Conservation (phyloP, 2,797 vertebrate species). For the Paramormyrops hopkinsi region DNA sequence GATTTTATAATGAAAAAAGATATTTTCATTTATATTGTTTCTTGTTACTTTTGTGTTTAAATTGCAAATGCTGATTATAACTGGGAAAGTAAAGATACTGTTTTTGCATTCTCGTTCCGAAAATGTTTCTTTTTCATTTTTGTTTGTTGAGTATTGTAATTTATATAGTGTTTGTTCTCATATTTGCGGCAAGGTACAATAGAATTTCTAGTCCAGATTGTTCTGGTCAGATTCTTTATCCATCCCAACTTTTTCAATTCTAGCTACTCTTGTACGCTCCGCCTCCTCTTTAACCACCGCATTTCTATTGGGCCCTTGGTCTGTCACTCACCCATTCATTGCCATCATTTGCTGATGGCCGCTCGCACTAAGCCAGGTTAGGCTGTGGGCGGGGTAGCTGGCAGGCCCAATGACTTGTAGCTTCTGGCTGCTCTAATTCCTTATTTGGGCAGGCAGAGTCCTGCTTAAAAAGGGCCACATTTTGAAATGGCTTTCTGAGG, state of each 20-base stretch:
- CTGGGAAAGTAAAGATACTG: neutral
- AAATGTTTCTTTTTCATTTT: neutral
- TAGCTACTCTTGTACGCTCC: neutral
- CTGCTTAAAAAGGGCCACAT: neutral
- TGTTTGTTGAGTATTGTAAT: neutral
- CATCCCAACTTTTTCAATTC: neutral
- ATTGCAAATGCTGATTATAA: neutral
- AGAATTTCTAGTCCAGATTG: neutral
- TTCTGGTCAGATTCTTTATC: neutral
- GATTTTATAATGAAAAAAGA: slow-evolving; percentile 10
- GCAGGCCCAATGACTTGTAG: neutral
- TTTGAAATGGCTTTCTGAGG: neutral
- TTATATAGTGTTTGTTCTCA: neutral
- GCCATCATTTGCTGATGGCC: neutral
- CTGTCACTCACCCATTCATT: neutral
- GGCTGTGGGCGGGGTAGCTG: neutral
- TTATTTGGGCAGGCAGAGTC: neutral
- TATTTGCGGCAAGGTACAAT: neutral
- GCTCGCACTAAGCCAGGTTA: neutral
- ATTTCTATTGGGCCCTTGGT: neutral
- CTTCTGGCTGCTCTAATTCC: neutral
- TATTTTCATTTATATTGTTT: neutral
- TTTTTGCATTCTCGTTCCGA: neutral
- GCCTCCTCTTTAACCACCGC: neutral
- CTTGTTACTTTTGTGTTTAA: slow-evolving; percentile 16